Conservation (phyloP, 2,888 invertebrate genomes). For the Dichetophora obliterata region DNA sequence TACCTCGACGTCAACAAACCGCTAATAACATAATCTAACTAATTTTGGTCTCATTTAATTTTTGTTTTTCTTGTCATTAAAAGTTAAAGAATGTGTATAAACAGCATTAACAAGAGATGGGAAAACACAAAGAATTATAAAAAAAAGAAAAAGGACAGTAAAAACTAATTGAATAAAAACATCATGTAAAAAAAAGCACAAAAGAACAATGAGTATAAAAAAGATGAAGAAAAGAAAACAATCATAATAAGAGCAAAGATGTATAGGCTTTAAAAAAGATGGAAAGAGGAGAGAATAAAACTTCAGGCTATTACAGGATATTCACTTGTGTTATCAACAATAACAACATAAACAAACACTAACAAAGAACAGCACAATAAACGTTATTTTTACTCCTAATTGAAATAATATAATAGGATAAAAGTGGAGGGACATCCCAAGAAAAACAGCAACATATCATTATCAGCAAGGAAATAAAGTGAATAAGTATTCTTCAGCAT, state of each 20-base stretch:
- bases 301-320: background rate
- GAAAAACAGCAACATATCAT: slow-evolving; percentile 13
- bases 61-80: slow-evolving; percentile 39
- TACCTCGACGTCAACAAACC: slow-evolving; percentile 31
- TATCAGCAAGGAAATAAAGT: background rate
- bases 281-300: background rate
- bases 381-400: slow-evolving; percentile 28
- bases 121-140: background rate
- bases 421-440: background rate
- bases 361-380: slow-evolving; percentile 2
- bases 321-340: background rate
- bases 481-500: no score
- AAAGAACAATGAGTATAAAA: background rate
- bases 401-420: slow-evolving; percentile 22
- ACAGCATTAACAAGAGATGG: background rate
- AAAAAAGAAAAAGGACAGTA: slow-evolving; percentile 1
- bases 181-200: background rate
- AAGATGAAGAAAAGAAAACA: slow-evolving; percentile 5
- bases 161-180: slow-evolving; percentile 24
- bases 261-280: background rate
- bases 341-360: slow-evolving; percentile 50
- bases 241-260: background rate
- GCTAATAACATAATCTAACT: slow-evolving; percentile 64
- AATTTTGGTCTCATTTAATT: slow-evolving; percentile 66
- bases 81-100: no score